Conservation (phyloP, 2,888 invertebrate species). For the Cinara cedri region DNA sequence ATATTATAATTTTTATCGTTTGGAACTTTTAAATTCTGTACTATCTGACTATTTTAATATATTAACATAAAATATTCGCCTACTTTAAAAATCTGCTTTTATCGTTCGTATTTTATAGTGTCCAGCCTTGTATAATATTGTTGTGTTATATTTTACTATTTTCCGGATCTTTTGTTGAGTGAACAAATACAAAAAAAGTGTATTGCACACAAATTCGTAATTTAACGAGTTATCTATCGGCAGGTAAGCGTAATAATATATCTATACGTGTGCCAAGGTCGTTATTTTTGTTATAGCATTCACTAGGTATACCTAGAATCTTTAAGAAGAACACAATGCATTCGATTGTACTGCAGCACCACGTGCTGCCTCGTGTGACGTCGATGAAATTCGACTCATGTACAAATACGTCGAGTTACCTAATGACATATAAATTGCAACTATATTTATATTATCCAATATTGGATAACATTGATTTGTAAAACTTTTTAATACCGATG, state of each 20-base stretch:
- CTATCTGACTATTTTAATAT: too few relatives aligned
- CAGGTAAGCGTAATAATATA: background rate
- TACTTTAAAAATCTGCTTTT: too few relatives aligned
- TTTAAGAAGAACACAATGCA: background rate
- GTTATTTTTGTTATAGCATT: background rate
- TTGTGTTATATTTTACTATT: background rate
- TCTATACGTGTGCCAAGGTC: background rate
- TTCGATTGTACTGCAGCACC: background rate
- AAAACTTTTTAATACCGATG: too few relatives aligned
- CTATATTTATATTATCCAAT: too few relatives aligned
- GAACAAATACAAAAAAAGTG: background rate
- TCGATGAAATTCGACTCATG: background rate
- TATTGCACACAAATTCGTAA: background rate
- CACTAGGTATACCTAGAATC: background rate
- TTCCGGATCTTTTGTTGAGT: background rate
- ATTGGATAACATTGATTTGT: too few relatives aligned
- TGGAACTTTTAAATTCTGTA: too few relatives aligned
- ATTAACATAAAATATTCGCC: too few relatives aligned
- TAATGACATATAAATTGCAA: too few relatives aligned
- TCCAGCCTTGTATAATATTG: background rate
- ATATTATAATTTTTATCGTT: too few relatives aligned
- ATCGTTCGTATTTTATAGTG: too few relatives aligned
- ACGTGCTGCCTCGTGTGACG: background rate
- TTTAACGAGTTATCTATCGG: background rate
- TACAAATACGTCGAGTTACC: background rate